phyloP scores from a whole-genome alignment of 2,888 invertebrate genomes.

The Coremacera marginata region DNA sequence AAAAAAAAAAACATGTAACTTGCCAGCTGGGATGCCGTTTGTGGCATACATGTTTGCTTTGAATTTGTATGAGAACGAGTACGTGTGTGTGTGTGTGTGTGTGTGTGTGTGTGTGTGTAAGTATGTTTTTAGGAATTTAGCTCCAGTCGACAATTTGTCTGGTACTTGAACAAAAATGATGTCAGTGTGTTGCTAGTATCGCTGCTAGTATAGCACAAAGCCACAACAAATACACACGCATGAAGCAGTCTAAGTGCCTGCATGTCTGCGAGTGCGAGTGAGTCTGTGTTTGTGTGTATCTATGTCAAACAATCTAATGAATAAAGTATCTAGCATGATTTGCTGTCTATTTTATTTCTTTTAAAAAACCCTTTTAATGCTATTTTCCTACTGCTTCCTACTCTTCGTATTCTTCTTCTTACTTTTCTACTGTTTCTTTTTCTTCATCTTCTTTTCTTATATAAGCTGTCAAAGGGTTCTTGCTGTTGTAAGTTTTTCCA shows the following conservation, averaged over 20 bases:
- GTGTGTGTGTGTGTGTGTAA: constrained; percentile 26
- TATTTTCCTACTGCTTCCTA: too few relatives aligned
- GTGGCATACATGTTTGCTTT: constrained; percentile 3
- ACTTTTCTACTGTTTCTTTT: too few relatives aligned
- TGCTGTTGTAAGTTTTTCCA: not conserved
- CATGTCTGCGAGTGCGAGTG: too few relatives aligned
- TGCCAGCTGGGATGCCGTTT: not conserved
- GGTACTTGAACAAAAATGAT: not conserved
- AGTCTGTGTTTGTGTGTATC: not conserved
- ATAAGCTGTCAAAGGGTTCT: not conserved
- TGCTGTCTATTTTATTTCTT: not conserved
- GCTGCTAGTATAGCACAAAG: too few relatives aligned
- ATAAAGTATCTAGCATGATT: constrained; percentile 29
- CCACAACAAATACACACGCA: too few relatives aligned
- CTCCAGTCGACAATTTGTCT: constrained; percentile 6
- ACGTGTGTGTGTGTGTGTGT: constrained; percentile 27
- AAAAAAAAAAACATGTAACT: not conserved
- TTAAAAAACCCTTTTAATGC: too few relatives aligned
- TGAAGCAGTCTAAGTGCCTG: too few relatives aligned
- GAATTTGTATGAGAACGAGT: not conserved
- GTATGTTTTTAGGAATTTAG: not conserved
- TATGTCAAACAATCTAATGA: constrained; percentile 40
- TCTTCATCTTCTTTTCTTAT: too few relatives aligned
- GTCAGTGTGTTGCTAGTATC: too few relatives aligned
- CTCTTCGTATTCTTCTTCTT: not conserved